Evolutionary conservation across 1,140 invertebrate genomes (phyloP), one percentile per base, ranked within the genome.

Genomic region (Lordiphosa mommai): DNA sequence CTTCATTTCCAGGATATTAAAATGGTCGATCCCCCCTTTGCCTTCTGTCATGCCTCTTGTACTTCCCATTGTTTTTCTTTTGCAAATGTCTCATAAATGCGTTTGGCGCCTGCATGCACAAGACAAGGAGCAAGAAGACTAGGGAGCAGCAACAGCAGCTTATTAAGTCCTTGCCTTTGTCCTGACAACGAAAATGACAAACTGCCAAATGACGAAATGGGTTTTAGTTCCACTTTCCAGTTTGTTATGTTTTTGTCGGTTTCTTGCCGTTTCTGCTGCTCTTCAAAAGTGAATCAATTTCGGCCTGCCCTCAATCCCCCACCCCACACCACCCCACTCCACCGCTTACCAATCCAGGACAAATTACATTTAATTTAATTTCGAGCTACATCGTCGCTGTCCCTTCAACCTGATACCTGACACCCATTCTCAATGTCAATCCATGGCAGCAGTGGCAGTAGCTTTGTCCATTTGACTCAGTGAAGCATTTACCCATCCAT

Each of bases 311-410:
- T 30, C 29, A 30, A 41, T 38, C 20, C 17, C 4, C 17, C 3
- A 1, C 20, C 6, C 20, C 17, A 4, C 17, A 4, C 17, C 17
- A 4, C 17, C 4, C 20, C 20, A 1, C 3, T 3, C 20, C 20
- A 5, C 20, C 20, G 20, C 20, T 23, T 23, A 72, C 57, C 66
- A 60, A 64, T 58, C 58, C 52, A 58, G 58, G 71, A 80, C 76
- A 80, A 80, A 82, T 82, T 82, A 71, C 76, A 82, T 80, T 82
- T 84, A 76, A 82, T 82, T 84, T 82, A 68, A 77, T 84, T 82
- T 63, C 41, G 40, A 58, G 64, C 38, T 23, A 33, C 29, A 51
- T 23, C 13, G 20, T 34, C 13, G 9, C 14, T 16, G 33, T 10
- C 29, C 9, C 27, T 33, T 20, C 20, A 20, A 16, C 29, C 23